Percentiles rank a stretch among this genome's conserved stretches.
Evolutionary conservation across 1,140 invertebrate genomes (phyloP).

Genomic region (Euwallacea fornicatus): DNA sequence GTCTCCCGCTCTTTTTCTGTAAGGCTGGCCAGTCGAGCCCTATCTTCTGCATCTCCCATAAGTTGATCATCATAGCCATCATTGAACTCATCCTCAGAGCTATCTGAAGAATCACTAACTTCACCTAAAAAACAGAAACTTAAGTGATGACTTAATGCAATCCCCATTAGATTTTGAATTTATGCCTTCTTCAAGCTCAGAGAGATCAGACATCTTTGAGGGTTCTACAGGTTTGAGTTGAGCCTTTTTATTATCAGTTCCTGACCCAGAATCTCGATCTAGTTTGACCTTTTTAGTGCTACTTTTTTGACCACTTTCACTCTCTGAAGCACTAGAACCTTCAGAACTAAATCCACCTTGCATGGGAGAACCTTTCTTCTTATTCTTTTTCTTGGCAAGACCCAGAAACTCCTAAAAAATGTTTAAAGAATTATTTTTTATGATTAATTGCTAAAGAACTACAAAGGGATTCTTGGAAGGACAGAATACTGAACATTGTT

Average conservation of each 20-base stretch:
- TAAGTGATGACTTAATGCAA: not conserved
- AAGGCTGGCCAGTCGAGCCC: slow-evolving; percentile 83
- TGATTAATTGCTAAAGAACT: no score
- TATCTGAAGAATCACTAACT: slow-evolving; percentile 58
- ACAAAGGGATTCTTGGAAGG: no score
- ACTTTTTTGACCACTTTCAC: slow-evolving; percentile 35
- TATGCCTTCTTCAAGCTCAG: slow-evolving; percentile 55
- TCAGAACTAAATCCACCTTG: slow-evolving; percentile 56
- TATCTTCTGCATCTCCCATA: slow-evolving; percentile 96
- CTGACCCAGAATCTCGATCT: slow-evolving; percentile 72
- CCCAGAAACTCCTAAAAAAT: slow-evolving; percentile 78
- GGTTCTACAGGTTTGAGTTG: slow-evolving; percentile 38
- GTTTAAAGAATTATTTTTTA: not conserved
- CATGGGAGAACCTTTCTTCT: slow-evolving; percentile 57
- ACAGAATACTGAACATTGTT: no score
- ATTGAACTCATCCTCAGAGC: slow-evolving; percentile 63
- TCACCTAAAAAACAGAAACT: slow-evolving; percentile 47
- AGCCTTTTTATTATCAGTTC: slow-evolving; percentile 52
- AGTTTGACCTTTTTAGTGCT: slow-evolving; percentile 53
- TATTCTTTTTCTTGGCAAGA: slow-evolving; percentile 86
- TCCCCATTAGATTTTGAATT: not conserved
- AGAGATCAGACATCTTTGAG: slow-evolving; percentile 45
- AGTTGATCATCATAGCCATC: slow-evolving; percentile 91
- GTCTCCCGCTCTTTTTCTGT: slow-evolving; percentile 97
- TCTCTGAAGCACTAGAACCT: slow-evolving; percentile 58